These are phyloP conservation scores for Rotaria macrura DNA, from an alignment of 2,888 invertebrate species.

Conservation along the genomic window DNA sequence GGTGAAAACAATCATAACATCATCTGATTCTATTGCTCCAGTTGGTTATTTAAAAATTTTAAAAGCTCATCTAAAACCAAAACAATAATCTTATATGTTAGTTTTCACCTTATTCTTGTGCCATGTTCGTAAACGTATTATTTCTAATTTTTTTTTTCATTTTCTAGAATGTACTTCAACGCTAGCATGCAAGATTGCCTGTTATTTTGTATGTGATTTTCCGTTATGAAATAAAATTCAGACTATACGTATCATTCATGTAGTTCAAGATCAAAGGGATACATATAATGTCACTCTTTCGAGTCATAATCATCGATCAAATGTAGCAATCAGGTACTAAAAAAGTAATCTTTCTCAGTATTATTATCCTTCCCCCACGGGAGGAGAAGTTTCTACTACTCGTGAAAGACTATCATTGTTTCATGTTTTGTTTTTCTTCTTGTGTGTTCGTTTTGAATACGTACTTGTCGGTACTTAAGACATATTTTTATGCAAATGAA, in stretches of 20 bases:
- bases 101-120: neutral
- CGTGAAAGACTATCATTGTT: neutral
- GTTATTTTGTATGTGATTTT: neutral
- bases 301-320: neutral
- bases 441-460: neutral
- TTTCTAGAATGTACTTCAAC: neutral
- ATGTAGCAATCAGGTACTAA: neutral
- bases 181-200: neutral
- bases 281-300: neutral
- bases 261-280: neutral
- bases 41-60: slow-evolving; percentile 83
- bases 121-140: neutral
- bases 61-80: slow-evolving; percentile 23
- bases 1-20: slow-evolving; percentile 72
- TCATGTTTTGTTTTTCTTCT: neutral
- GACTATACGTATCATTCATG: neutral
- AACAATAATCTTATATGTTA: neutral
- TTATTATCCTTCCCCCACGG: neutral
- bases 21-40: slow-evolving; percentile 81
- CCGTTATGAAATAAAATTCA: neutral
- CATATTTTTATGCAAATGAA: neutral
- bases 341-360: neutral
- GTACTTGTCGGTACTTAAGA: neutral
- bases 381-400: neutral
- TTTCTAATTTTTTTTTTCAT: neutral